phyloP scores from a whole-genome alignment of 1,140 invertebrate genomes.

The Goniozus legneri region DNA sequence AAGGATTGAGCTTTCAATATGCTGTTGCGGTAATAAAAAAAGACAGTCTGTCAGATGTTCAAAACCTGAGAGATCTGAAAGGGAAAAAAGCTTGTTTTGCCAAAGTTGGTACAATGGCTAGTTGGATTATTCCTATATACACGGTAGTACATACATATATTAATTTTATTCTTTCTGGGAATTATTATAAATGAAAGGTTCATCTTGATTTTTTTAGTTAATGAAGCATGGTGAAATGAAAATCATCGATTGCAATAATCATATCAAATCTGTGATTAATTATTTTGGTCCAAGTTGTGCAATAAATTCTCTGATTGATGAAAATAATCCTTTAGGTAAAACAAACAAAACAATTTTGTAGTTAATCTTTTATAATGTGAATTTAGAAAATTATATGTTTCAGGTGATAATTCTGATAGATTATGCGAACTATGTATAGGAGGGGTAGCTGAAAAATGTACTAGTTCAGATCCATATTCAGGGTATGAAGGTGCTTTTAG shows the following conservation, averaged over 20 bases:
- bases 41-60: conserved; percentile 61
- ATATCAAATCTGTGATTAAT: conserved; percentile 86
- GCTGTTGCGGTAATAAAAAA: conserved; percentile 83
- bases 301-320: conserved; percentile 84
- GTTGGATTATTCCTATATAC: conserved; percentile 89
- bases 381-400: conserved; percentile 10
- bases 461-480: conserved; percentile 82
- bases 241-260: conserved; percentile 91
- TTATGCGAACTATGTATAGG: conserved; percentile 85
- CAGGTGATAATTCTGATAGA: conserved; percentile 73
- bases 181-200: background rate
- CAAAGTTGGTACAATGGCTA: conserved; percentile 85
- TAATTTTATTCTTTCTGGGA: conserved; percentile 11
- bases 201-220: conserved; percentile 58
- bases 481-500: conserved; percentile 87
- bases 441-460: conserved; percentile 75
- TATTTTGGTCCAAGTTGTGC: conserved; percentile 92
- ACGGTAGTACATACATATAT: conserved; percentile 55
- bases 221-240: conserved; percentile 78
- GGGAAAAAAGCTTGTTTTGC: conserved; percentile 84
- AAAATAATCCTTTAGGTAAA: conserved; percentile 90
- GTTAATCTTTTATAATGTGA: background rate
- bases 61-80: conserved; percentile 64
- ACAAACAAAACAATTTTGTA: background rate
- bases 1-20: conserved; percentile 65